These are phyloP conservation scores for Heteromormyrus szaboi DNA, from an alignment of 2,797 vertebrate genomes.

Conservation along the genomic window DNA sequence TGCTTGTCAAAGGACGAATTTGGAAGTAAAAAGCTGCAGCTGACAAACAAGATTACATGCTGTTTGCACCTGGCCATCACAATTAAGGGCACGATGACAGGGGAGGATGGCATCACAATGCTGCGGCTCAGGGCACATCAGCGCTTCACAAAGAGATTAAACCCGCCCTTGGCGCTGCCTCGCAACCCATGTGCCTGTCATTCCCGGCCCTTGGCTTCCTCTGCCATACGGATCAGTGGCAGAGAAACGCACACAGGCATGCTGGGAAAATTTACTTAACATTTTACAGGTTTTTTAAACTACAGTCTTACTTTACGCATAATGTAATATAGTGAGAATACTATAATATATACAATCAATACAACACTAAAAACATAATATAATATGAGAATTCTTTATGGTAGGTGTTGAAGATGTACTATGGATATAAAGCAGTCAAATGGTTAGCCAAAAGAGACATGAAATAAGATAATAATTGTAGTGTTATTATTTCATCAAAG, in stretches of 20 bases:
- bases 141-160: constrained; percentile 51
- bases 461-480: neutral
- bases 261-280: neutral
- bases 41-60: constrained; percentile 67
- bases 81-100: constrained; percentile 65
- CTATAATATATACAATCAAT: constrained; percentile 24
- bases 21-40: constrained; percentile 55
- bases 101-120: constrained; percentile 57
- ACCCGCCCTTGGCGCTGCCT: constrained; percentile 34
- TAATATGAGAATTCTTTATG: neutral
- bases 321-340: constrained; percentile 2
- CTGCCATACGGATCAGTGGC: constrained; percentile 9
- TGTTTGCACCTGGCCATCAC: constrained; percentile 64
- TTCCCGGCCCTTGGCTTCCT: constrained; percentile 35
- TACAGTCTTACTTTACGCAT: neutral
- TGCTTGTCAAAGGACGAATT: constrained; percentile 60
- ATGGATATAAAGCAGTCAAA: neutral
- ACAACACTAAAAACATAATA: neutral
- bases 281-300: neutral
- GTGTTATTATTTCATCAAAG: neutral
- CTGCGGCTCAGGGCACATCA: constrained; percentile 56
- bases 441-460: neutral
- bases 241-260: neutral
- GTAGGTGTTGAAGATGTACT: neutral
- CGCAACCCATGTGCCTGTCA: constrained; percentile 37